Evolutionary conservation across 2,888 invertebrate genomes (phyloP).

Genomic region (Tenthredo distinguenda): DNA sequence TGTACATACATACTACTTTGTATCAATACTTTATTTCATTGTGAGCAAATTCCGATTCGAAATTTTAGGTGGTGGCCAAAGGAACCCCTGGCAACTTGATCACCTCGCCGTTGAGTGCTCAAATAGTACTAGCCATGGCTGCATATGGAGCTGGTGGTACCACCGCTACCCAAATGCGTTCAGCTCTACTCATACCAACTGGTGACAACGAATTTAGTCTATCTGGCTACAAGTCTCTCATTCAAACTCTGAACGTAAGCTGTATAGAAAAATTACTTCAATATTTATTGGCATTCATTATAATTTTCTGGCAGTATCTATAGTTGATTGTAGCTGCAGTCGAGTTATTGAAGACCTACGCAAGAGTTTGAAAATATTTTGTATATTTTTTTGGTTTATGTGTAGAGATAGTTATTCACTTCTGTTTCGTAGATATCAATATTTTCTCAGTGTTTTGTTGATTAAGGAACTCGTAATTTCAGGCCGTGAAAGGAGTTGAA

Average conservation of each 20-base stretch:
- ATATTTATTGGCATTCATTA: background rate
- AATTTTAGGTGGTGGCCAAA: slow-evolving; percentile 62
- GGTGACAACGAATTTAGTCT: slow-evolving; percentile 57
- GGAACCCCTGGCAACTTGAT: slow-evolving; percentile 65
- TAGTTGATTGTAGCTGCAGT: background rate
- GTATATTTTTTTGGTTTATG: background rate
- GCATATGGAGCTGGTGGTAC: slow-evolving; percentile 67
- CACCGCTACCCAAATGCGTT: slow-evolving; percentile 66
- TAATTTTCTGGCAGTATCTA: background rate
- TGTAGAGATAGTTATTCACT: background rate
- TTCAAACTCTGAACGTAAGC: slow-evolving; percentile 66
- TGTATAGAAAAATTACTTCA: background rate
- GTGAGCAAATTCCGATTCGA: background rate
- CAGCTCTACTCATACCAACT: slow-evolving; percentile 63
- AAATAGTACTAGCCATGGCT: slow-evolving; percentile 71
- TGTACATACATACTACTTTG: too few relatives aligned
- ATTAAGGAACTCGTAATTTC: background rate
- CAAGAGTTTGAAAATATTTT: background rate
- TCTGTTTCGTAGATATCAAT: background rate
- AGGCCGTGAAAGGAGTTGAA: slow-evolving; percentile 80
- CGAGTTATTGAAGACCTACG: background rate
- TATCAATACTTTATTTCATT: too few relatives aligned
- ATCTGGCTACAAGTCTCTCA: slow-evolving; percentile 64
- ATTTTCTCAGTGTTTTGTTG: background rate
- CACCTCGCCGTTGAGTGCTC: slow-evolving; percentile 73